A percentile compares a stretch with the other conserved stretches of the same genome.
These are phyloP conservation scores for Meteorus colon DNA, from an alignment of 2,888 invertebrate genomes.

Conservation along the genomic window DNA sequence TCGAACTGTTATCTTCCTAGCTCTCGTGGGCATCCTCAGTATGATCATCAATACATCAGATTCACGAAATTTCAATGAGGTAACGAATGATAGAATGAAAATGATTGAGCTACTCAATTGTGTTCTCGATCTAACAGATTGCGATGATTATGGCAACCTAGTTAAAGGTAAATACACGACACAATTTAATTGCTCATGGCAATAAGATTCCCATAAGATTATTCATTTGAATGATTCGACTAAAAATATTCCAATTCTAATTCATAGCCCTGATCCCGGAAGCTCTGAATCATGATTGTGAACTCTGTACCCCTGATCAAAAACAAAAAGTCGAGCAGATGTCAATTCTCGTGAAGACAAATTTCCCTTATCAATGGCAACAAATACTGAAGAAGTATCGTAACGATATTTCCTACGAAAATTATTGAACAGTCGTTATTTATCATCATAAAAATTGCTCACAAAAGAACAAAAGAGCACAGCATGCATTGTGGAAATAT, in stretches of 20 bases:
- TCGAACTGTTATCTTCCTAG: background rate
- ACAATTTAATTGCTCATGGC: background rate
- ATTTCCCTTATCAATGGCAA: background rate
- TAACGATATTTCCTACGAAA: background rate
- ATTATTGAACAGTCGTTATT: no score
- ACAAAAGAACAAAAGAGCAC: no score
- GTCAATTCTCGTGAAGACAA: background rate
- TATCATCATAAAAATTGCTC: no score
- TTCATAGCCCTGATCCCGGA: background rate
- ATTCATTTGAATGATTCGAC: background rate
- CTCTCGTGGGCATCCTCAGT: background rate
- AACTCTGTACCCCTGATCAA: background rate
- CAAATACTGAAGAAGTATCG: background rate
- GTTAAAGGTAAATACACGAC: background rate
- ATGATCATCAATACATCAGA: background rate
- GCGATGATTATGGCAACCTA: background rate
- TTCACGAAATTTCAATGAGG: background rate
- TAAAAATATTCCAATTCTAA: background rate
- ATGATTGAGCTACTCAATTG: background rate
- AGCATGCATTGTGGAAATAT: no score
- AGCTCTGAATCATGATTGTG: background rate
- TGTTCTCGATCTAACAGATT: background rate
- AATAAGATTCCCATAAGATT: background rate
- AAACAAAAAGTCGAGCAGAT: background rate
- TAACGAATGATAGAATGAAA: background rate